Conservation (phyloP, 2,113 vertebrate species). For the Myrmophylax atrothorax region DNA sequence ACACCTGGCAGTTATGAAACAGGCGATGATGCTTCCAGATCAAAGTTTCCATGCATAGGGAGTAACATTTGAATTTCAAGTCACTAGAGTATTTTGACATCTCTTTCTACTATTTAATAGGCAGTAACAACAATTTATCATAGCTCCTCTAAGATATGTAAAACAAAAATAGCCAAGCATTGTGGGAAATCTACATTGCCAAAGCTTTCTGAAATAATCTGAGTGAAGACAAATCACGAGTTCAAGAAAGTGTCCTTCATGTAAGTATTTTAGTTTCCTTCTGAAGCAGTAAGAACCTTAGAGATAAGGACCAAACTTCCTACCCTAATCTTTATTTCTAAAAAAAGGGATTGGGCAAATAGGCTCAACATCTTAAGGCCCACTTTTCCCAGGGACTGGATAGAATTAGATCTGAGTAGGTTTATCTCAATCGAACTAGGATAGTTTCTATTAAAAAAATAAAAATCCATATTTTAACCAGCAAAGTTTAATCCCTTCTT, state of each 20-base stretch:
- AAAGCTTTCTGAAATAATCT: conserved; percentile 48
- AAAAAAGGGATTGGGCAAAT: conserved; percentile 67
- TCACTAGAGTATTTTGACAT: conserved; percentile 4
- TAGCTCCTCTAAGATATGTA: conserved; percentile 22
- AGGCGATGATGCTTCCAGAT: neutral
- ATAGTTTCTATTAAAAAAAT: conserved; percentile 19
- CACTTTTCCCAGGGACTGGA: conserved; percentile 60
- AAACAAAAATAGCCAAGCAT: conserved; percentile 42
- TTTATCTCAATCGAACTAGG: conserved; percentile 69
- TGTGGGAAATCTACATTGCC: conserved; percentile 37
- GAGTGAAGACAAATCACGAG: conserved; percentile 56
- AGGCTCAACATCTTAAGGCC: conserved; percentile 64
- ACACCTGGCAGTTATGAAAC: neutral
- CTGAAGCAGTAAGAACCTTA: conserved; percentile 58
- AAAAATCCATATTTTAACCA: conserved; percentile 60
- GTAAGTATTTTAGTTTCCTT: conserved; percentile 67
- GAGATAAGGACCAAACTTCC: conserved; percentile 66
- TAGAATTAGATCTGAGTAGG: conserved; percentile 64
- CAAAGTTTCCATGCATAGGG: neutral
- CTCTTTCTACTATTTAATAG: conserved; percentile 22
- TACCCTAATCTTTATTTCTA: conserved; percentile 67
- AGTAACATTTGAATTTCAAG: conserved; percentile 28
- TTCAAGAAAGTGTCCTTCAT: conserved; percentile 62
- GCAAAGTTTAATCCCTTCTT: conserved; percentile 67
- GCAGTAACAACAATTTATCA: conserved; percentile 51